Evolutionary conservation across 2,888 invertebrate species (phyloP).

Genomic region (Aporophyla nigra): DNA sequence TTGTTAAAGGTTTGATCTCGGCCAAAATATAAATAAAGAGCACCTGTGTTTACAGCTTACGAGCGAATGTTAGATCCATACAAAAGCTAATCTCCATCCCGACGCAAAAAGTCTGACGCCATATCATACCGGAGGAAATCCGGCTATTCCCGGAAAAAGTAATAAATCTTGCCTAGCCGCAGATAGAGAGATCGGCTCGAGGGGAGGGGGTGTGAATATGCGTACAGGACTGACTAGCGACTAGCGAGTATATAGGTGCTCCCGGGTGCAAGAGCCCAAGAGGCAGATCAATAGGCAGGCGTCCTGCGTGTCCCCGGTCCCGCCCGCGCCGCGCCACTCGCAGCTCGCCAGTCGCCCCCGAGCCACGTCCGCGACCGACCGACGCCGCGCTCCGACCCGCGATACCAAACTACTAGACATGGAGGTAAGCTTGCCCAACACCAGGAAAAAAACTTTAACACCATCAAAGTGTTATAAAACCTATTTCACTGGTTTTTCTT

Average conservation of each 20-base stretch:
- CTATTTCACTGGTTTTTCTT: slow-evolving; percentile 23
- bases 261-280: slow-evolving; percentile 81
- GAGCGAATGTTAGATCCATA: slow-evolving; percentile 16
- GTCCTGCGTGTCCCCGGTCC: slow-evolving; percentile 75
- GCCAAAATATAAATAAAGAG: background rate
- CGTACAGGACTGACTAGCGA: slow-evolving; percentile 75
- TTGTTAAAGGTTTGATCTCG: background rate
- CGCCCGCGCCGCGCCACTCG: slow-evolving; percentile 69
- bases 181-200: slow-evolving; percentile 76
- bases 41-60: background rate
- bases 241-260: slow-evolving; percentile 71
- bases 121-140: slow-evolving; percentile 77
- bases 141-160: slow-evolving; percentile 84
- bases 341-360: slow-evolving; percentile 56
- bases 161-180: slow-evolving; percentile 85
- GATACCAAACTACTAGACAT: slow-evolving; percentile 63
- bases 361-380: slow-evolving; percentile 39
- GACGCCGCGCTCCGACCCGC: slow-evolving; percentile 41
- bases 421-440: slow-evolving; percentile 72
- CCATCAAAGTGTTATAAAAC: background rate
- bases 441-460: slow-evolving; percentile 14
- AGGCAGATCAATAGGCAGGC: slow-evolving; percentile 85
- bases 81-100: slow-evolving; percentile 65
- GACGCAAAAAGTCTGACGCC: slow-evolving; percentile 63
- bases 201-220: slow-evolving; percentile 73